Conservation (phyloP, 2,797 vertebrate genomes). For the Chromobotia macracanthus region DNA sequence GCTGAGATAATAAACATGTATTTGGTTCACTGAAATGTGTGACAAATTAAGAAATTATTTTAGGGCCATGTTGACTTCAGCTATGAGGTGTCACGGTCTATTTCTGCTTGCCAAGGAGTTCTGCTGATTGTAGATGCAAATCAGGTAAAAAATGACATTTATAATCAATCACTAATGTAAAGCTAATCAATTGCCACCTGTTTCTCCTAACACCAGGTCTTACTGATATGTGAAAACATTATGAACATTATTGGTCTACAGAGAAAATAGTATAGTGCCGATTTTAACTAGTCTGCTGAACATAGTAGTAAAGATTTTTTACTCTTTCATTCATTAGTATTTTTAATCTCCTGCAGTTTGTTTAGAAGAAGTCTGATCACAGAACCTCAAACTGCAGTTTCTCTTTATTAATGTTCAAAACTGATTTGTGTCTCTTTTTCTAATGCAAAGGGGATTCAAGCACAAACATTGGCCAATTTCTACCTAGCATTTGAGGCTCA, state of each 20-base stretch:
- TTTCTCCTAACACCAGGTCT: background rate
- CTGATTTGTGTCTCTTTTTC: too few relatives aligned
- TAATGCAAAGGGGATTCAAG: constrained; percentile 88
- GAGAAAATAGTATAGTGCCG: too few relatives aligned
- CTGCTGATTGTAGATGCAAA: constrained; percentile 95
- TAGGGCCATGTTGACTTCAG: constrained; percentile 98
- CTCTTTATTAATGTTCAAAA: too few relatives aligned
- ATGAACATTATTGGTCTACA: too few relatives aligned
- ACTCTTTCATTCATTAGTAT: too few relatives aligned
- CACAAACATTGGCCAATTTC: constrained; percentile 97
- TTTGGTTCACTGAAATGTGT: background rate
- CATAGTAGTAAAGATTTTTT: too few relatives aligned
- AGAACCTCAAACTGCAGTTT: too few relatives aligned
- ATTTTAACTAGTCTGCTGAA: too few relatives aligned
- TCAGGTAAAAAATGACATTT: constrained; percentile 78
- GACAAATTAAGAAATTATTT: constrained; percentile 22
- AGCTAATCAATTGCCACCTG: background rate
- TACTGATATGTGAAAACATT: too few relatives aligned
- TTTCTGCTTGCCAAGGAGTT: constrained; percentile 96
- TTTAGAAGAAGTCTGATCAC: too few relatives aligned
- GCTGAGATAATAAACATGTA: background rate
- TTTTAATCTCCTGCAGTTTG: too few relatives aligned
- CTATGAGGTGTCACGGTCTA: constrained; percentile 94
- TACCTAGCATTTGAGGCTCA: constrained; percentile 97
- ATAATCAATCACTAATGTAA: background rate